These are phyloP conservation scores for Ctenodactylus gundi DNA, from an alignment of 2,113 vertebrate genomes.

Conservation along the genomic window DNA sequence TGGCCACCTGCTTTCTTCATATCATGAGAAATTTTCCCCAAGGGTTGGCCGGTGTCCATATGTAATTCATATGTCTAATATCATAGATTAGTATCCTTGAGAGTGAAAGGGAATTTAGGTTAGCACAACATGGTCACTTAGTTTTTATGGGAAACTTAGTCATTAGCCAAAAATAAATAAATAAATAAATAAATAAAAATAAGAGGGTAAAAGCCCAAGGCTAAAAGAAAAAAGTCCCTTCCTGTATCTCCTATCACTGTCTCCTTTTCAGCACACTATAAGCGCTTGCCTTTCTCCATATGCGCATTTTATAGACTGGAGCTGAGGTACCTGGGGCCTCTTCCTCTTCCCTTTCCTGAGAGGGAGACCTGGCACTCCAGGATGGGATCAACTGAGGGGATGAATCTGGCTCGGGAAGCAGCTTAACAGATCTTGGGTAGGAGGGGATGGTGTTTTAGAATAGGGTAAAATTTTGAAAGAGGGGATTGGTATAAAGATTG, in stretches of 20 bases:
- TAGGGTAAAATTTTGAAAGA: neutral
- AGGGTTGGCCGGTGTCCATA: neutral
- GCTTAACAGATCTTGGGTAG: neutral
- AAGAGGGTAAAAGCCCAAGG: neutral
- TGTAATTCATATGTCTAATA: neutral
- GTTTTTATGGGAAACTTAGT: conserved; percentile 20
- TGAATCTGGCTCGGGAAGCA: neutral
- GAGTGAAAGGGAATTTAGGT: conserved; percentile 30
- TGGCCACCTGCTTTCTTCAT: neutral
- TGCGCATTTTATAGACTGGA: neutral
- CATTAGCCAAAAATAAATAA: neutral
- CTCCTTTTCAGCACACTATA: neutral
- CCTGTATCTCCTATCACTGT: neutral
- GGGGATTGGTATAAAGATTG: neutral
- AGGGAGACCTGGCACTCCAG: accelerated
- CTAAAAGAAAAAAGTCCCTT: neutral
- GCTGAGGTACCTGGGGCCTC: neutral
- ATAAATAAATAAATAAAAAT: no score
- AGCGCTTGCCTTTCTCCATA: neutral
- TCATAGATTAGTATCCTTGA: neutral
- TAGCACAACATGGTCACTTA: neutral
- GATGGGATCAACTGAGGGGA: no score
- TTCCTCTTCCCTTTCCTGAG: neutral
- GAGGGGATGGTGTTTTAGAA: neutral
- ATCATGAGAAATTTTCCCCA: neutral